A percentile compares a stretch with the other conserved stretches of the same genome.
Conservation (phyloP, 1,140 invertebrate genomes). For the Battus philenor region DNA sequence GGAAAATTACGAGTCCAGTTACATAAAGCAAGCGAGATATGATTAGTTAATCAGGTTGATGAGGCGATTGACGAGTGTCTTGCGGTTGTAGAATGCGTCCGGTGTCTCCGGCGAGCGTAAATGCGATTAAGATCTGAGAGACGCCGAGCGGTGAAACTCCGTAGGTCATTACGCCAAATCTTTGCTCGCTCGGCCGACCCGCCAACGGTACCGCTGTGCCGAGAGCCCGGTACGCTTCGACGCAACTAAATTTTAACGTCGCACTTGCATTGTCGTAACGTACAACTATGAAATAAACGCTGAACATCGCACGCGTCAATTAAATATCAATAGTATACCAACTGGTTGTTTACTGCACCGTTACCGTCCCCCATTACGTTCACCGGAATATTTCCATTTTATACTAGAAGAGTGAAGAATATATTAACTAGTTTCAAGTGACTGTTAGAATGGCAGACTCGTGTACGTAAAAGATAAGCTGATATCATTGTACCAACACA, state of each 20-base stretch:
- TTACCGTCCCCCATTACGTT: constrained; percentile 9
- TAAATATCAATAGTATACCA: constrained; percentile 5
- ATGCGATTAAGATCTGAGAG: constrained; percentile 43
- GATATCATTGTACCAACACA: constrained; percentile 4
- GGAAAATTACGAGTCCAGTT: constrained; percentile 22
- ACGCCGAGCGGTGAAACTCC: constrained; percentile 35
- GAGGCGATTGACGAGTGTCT: constrained; percentile 26
- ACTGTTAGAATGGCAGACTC: constrained; percentile 9
- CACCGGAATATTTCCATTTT: constrained; percentile 8
- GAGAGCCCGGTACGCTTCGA: neutral
- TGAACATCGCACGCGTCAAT: constrained; percentile 7
- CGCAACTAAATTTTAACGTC: neutral
- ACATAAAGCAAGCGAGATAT: constrained; percentile 22
- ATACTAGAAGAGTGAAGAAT: constrained; percentile 11
- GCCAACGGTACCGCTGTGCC: constrained; percentile 27
- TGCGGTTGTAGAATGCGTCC: constrained; percentile 22
- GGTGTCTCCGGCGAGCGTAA: constrained; percentile 29
- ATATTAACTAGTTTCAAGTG: constrained; percentile 10
- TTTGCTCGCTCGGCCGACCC: constrained; percentile 20
- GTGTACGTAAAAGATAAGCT: neutral
- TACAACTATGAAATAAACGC: constrained; percentile 1
- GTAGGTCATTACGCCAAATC: constrained; percentile 61
- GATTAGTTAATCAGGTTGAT: constrained; percentile 28
- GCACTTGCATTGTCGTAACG: constrained; percentile 8
- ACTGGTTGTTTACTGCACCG: constrained; percentile 12